Percentiles rank a stretch among this genome's conserved stretches.
Conservation (phyloP, 2,113 vertebrate species). For the Corythornis cristatus region DNA sequence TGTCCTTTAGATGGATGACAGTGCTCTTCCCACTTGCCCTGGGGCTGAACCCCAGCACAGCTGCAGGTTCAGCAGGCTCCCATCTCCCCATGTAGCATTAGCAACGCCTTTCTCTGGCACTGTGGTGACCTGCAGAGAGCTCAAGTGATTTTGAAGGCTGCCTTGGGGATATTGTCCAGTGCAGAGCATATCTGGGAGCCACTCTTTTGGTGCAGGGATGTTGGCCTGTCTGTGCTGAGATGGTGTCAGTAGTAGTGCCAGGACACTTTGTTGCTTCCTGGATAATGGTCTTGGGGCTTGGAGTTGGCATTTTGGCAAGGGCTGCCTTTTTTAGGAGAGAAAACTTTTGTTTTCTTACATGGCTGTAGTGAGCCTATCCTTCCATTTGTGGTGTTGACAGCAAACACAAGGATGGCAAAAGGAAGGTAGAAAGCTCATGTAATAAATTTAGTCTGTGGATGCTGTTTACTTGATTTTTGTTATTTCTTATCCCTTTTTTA, state of each 20-base stretch:
- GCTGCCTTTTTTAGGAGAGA: not conserved
- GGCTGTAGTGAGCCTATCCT: not conserved
- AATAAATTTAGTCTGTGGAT: not conserved
- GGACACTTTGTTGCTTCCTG: not conserved
- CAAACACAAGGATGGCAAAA: not conserved
- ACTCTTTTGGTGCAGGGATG: not conserved
- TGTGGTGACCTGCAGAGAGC: not conserved
- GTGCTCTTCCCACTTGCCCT: not conserved
- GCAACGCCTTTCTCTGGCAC: not conserved
- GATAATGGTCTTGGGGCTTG: not conserved
- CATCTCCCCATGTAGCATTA: accelerated
- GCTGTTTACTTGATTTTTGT: not conserved
- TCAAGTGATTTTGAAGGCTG: not conserved
- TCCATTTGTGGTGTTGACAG: not conserved
- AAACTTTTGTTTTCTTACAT: accelerated
- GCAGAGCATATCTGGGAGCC: not conserved
- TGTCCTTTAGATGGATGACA: not conserved
- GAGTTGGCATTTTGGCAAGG: not conserved
- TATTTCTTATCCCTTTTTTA: constrained; percentile 20
- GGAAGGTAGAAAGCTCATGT: not conserved
- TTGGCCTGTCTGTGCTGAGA: not conserved
- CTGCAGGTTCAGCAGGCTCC: not conserved
- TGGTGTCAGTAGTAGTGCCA: not conserved
- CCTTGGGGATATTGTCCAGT: accelerated
- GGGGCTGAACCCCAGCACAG: not conserved